Percentiles rank a stretch among this genome's conserved stretches.
phyloP scores from a whole-genome alignment of 2,888 invertebrate species.

The Serripes groenlandicus region DNA sequence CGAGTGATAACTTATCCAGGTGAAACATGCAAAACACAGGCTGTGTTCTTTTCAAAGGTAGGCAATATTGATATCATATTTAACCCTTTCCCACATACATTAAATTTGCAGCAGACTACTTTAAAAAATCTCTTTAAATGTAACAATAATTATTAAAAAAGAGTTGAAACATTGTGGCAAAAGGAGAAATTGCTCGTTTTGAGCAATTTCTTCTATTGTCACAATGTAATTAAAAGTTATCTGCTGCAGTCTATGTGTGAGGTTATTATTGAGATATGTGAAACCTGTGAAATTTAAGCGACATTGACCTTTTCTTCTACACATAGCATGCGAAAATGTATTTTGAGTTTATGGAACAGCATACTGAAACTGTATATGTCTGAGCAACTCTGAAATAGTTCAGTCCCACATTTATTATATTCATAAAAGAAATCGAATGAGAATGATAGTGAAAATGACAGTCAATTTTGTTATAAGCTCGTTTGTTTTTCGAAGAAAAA shows the following conservation, averaged over 20 bases:
- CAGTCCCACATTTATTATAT: too few relatives aligned
- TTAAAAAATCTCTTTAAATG: not conserved
- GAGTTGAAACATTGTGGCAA: not conserved
- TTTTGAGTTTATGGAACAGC: too few relatives aligned
- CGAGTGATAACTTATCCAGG: constrained; percentile 72
- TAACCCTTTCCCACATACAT: not conserved
- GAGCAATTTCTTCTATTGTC: constrained; percentile 1
- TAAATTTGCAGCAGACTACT: not conserved
- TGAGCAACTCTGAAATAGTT: too few relatives aligned
- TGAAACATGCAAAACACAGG: constrained; percentile 65
- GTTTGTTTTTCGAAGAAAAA: too few relatives aligned
- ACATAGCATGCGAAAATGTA: too few relatives aligned
- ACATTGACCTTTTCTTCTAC: too few relatives aligned
- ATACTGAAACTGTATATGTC: too few relatives aligned
- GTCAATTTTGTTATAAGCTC: too few relatives aligned
- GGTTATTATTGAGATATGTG: too few relatives aligned
- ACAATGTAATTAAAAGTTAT: not conserved
- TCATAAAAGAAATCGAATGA: too few relatives aligned
- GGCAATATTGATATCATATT: not conserved
- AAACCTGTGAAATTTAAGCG: too few relatives aligned
- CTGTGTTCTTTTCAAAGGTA: constrained; percentile 81
- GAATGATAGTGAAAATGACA: too few relatives aligned
- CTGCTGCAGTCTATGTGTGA: not conserved
- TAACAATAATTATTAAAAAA: not conserved
- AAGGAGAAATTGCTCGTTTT: not conserved